phyloP scores from a whole-genome alignment of 2,797 vertebrate species.

The Echeneis naucrates region DNA sequence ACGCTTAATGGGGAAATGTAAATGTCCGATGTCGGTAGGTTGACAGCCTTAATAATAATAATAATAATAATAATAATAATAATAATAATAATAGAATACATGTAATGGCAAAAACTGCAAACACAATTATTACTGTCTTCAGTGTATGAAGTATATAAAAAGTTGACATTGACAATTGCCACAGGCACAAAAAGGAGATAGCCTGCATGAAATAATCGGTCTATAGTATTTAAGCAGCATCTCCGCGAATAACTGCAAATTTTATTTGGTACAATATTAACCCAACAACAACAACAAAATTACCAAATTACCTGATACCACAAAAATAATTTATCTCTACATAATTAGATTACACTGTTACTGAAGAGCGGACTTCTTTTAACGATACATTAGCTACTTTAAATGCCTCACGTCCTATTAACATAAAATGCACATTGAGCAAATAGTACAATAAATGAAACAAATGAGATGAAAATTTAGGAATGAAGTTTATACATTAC shows the following conservation, averaged over 20 bases:
- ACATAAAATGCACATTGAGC: not conserved
- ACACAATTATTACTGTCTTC: not conserved
- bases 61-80: conserved; percentile 17
- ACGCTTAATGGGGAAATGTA: conserved; percentile 57
- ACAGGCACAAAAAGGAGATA: not conserved
- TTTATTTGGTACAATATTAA: not conserved
- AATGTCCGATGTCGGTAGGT: conserved; percentile 29
- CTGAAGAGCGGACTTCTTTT: not conserved
- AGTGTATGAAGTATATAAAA: no score
- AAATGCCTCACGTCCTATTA: not conserved
- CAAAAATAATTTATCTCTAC: not conserved
- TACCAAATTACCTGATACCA: not conserved
- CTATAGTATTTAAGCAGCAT: not conserved
- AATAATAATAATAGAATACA: conserved; percentile 3
- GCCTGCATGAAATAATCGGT: not conserved
- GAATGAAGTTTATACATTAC: not conserved
- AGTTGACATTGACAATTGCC: not conserved
- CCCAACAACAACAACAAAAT: not conserved
- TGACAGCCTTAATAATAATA: conserved; percentile 15
- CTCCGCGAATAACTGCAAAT: not conserved
- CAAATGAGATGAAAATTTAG: not conserved
- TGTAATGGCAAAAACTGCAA: not conserved
- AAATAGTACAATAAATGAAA: not conserved
- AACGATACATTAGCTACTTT: not conserved
- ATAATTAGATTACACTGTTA: not conserved